Evolutionary conservation across 1,140 invertebrate genomes (phyloP), one percentile per base, ranked within the genome.

Genomic region (Penaeus japonicus): DNA sequence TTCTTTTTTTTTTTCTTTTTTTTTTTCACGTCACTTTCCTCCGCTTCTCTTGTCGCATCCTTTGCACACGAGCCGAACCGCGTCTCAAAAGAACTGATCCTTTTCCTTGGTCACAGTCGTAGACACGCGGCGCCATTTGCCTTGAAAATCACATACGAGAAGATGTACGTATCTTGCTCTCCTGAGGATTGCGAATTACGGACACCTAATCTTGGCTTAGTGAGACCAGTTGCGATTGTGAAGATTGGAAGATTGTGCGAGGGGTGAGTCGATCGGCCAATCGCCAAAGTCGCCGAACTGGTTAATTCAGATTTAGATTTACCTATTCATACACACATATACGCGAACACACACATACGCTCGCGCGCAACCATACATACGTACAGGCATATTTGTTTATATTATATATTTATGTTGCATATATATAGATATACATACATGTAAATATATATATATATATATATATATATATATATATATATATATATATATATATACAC

Each of bases 261-360:
- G 15, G 15, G 57, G 15, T 59, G 57, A 17, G 57, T 95, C 96
- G 94, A 96, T 95, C 93, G 95, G 94, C 93, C 94, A 95, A 92
- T 95, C 15, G 15, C 27, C 12, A 75, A 95, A 32, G 70, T 55
- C 73, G 54, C 59, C 35, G 22, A 85, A 57, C 20, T 55, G 10
- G 83, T 35, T 10, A 30, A 57, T 54, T 35, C 47, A 79, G 30
- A 79, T 79, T 35, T 79, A 79, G 30, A 79, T 79, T 35, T 39
- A 79, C n/a, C 30, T 39, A 79, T 79, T 35, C 47, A 79, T 79
- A 81, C 27, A 81, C 54, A 80, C 4, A 81, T 59, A 59, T 59
- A 59, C n/a, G n/a, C n/a, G n/a, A 17, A 59, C n/a, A 59, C 57
- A 59, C 57, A n/a, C n/a, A 59, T 59, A 59, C n/a, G 15, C n/a